Base-by-base conservation (phyloP, 1,140 invertebrate genomes). In the Meloidogyne hapla region DNA sequence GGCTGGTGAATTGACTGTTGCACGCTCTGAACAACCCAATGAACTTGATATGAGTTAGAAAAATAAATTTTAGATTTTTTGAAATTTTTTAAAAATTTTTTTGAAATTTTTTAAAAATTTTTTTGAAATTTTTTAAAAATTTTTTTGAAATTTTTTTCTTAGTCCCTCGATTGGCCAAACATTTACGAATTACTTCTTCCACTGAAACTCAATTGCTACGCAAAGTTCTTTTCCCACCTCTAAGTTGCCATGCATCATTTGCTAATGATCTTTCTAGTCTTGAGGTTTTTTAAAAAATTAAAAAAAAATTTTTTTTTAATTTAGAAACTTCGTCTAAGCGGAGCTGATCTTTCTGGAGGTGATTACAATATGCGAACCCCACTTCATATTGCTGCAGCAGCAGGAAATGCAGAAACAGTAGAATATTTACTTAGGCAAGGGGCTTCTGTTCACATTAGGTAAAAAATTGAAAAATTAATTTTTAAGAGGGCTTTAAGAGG, bases 281-380 rank as follows among this genome's bases (percentile, higher is more conserved):
- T 38, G 77, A 78, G 74, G 76, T 77, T 15, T 23, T 13, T 70
- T 56, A 18, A 21, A 10, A 25, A 38, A n/a, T 69, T 40, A 23
- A 1, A 33, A 13, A 33, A 40, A 74, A 33, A 33, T n/a, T 64
- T 66, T 25, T 63, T 75, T 33, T 18, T 74, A 42, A n/a, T 68
- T 18, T 87, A 90, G 80, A 87, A 88, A 48, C 84, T 91, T 38
- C 81, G 85, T 73, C 77, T 87, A 64, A 86, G 86, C 64, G 92
- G 93, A 1, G 92, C 91, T 3, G 91, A 94, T 87, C 88, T 94
- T 6, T 92, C 92, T 0, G 90, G 90, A 12, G 87, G 88, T n/a
- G 93, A 94, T 85, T 91, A 92, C 69, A 93, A 94, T 88, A 90
- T 91, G 12, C 90, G 93, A 73, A 94, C 93, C 0, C 91, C 93